Percentiles rank a stretch among this genome's conserved stretches.
phyloP scores from a whole-genome alignment of 2,888 invertebrate species.

The Protophormia terraenovae region DNA sequence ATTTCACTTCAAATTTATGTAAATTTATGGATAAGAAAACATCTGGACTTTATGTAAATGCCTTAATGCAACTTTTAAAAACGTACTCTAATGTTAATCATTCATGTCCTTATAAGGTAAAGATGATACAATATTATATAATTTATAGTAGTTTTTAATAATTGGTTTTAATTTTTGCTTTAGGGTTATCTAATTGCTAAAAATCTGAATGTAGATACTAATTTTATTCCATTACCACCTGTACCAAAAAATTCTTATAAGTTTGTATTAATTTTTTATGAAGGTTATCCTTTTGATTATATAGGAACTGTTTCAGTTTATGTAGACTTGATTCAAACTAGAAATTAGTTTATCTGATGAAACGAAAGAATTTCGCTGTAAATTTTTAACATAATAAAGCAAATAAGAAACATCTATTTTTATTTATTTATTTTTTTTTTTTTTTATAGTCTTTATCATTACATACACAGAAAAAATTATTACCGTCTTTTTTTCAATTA shows the following conservation, averaged over 20 bases:
- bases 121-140: too few species aligned
- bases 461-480: too few species aligned
- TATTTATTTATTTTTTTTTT: too few species aligned
- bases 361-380: too few species aligned
- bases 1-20: constrained; percentile 29
- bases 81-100: constrained; percentile 24
- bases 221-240: not conserved
- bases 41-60: not conserved
- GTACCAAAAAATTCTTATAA: constrained; percentile 14
- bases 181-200: constrained; percentile 5
- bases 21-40: not conserved
- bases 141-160: too few species aligned
- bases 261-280: not conserved
- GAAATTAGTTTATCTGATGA: too few species aligned
- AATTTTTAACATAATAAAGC: too few species aligned
- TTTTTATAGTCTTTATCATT: too few species aligned
- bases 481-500: too few species aligned
- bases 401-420: too few species aligned
- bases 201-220: not conserved
- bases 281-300: not conserved
- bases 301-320: not conserved
- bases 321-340: not conserved
- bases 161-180: too few species aligned
- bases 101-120: constrained; percentile 24
- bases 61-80: constrained; percentile 5